Evolutionary conservation across 1,140 invertebrate species (phyloP), one percentile per base, ranked within the genome.

Genomic region (Phymorhynchus buccinoides): DNA sequence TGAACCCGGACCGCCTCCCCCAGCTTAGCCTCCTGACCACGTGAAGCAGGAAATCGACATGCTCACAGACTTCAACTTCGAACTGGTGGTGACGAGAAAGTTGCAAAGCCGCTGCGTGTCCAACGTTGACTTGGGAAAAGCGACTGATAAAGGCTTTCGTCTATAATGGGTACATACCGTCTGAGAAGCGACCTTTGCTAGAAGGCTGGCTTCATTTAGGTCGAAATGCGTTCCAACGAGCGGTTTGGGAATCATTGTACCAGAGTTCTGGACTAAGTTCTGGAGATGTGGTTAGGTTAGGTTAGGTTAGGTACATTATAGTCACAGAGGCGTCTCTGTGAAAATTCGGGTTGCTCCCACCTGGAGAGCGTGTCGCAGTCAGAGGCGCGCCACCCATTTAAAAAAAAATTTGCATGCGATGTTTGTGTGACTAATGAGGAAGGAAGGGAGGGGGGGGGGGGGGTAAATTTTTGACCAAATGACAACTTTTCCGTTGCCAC

Each of bases 121-220:
- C 22, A 32, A 75, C 32, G 39, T 4, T 12, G 66, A 62, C 27
- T 42, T 85, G 27, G 30, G 79, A 81, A 18, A 22, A 2, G 30
- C 80, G 80, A 30, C n/a, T 85, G n/a, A 75, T 81, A 14, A 62
- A 39, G 37, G 84, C 84, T 9, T 85, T 85, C 80, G 32, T 82
- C 18, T 42, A 81, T 32, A 85, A 85, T 48, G 84, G 84, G 7
- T 85, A 85, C 68, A 22, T 85, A 16, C 79, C 79, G 14, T 37
- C 27, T 35, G 52, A 84, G 27, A 42, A n/a, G 27, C 32, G 37
- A 27, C 35, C 16, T 22, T 14, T 42, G 30, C 41, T 82, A 35
- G 18, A 37, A 12, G n/a, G 22, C 35, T 16, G 22, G 44, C 18
- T 82, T 22, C 66, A 79, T 12, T n/a, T 80, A 16, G 66, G 35